Evolutionary conservation across 2,888 invertebrate species (phyloP).

Genomic region (Labia minor): DNA sequence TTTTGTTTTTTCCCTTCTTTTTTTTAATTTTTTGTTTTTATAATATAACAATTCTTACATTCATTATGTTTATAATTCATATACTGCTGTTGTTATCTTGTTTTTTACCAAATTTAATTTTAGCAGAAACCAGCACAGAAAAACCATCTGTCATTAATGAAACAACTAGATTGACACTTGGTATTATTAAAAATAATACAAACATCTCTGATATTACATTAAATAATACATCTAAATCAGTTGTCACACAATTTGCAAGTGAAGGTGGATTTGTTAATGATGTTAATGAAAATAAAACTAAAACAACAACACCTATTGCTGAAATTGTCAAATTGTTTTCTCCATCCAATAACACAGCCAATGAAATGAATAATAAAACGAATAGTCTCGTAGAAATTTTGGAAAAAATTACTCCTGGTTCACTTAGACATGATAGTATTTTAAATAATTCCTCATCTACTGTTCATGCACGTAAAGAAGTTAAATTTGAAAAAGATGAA

Average conservation of each 20-base stretch:
- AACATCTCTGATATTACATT: too few relatives aligned
- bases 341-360: too few relatives aligned
- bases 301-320: not conserved
- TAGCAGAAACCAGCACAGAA: too few relatives aligned
- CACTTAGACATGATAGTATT: not conserved
- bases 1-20: conserved; percentile 14
- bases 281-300: not conserved
- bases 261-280: not conserved
- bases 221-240: too few relatives aligned
- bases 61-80: too few relatives aligned
- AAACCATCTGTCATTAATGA: too few relatives aligned
- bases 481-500: not conserved
- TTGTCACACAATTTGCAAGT: not conserved
- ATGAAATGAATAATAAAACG: not conserved
- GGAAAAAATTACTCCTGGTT: not conserved
- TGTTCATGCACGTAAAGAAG: conserved; percentile 22
- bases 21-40: not conserved
- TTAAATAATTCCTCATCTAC: conserved; percentile 9
- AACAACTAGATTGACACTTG: too few relatives aligned
- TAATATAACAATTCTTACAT: not conserved
- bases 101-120: too few relatives aligned
- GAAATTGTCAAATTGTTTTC: not conserved
- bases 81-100: too few relatives aligned
- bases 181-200: too few relatives aligned
- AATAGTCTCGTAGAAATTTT: not conserved